Evolutionary conservation across 2,113 vertebrate species (phyloP).

Genomic region (Irena cyanogastra): DNA sequence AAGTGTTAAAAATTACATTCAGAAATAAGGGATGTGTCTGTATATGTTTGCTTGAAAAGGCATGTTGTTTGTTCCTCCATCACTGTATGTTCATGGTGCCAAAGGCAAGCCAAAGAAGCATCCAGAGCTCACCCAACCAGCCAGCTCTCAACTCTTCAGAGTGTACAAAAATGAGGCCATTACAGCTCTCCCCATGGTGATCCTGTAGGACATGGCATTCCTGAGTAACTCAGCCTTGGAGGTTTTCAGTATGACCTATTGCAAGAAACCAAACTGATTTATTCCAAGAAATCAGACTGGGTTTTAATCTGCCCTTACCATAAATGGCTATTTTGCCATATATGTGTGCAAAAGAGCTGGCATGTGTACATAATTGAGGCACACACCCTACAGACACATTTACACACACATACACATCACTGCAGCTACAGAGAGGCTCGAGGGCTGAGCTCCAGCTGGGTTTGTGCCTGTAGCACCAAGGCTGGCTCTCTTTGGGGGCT

Average conservation of each 20-base stretch:
- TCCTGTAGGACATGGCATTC: not conserved
- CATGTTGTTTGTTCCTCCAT: not conserved
- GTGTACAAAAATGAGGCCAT: not conserved
- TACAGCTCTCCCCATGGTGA: not conserved
- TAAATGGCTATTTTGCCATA: not conserved
- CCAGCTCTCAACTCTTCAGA: not conserved
- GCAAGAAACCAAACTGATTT: not conserved
- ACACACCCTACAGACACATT: not conserved
- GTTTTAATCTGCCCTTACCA: not conserved
- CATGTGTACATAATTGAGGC: not conserved
- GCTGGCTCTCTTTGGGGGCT: not conserved
- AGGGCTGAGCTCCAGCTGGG: too few species aligned
- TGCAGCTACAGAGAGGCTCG: not conserved
- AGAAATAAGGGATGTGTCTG: not conserved
- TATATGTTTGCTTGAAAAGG: not conserved
- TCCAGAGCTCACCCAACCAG: not conserved
- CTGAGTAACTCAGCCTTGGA: not conserved
- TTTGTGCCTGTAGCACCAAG: not conserved
- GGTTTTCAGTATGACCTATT: not conserved
- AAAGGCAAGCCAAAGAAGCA: not conserved
- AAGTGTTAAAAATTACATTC: not conserved
- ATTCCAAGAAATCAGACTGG: not conserved
- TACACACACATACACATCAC: fast-evolving
- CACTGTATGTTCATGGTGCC: not conserved
- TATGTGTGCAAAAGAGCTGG: not conserved